Base-by-base conservation (phyloP, 2,113 vertebrate genomes). In the Paralichthys olivaceus region DNA sequence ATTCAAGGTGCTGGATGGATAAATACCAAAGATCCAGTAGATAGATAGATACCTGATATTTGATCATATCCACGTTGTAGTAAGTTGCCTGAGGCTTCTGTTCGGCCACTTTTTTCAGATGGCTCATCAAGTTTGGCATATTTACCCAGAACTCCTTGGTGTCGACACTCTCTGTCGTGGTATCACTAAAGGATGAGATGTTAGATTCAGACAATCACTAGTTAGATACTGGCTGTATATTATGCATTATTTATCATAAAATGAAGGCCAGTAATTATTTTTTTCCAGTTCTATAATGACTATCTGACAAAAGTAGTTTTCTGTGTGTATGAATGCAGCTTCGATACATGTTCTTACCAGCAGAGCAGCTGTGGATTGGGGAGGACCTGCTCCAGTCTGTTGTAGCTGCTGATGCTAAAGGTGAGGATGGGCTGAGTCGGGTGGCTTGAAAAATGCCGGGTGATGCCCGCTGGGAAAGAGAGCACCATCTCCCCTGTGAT, bases 51-150 rank as follows among this genome's bases (percentile, higher is more conserved):
- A 98, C 98, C 96, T 99, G 98, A 89, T 99, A 99, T 82, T 99
- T 99, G 88, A 99, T 96, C 97, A 99, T 99, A 81, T 99, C 98
- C 92, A 99, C 98, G 19, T 99, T 99, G 89, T 99, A 99, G 91
- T 99, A 99, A 4, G 98, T 99, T 34, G 98, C 98, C 83, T 98
- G 97, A 14, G 98, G 97, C 85, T 98, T 98, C 94, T 99, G 98
- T 75, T 99, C 98, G 0, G 98, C 97, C 51, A 99, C 97, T 92
- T 96, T 99, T 92, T 96, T 99, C 54, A 99, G 93, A 84, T 99
- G 97, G 77, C 94, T 95, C 95, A 99, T 96, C 92, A 99, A 80
- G 88, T 98, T 98, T 93, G 97, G 96, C 97, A 99, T 99, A 81
- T 99, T 99, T 86, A 99, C 97, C 96, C 97, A 98, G 94, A 99